Conservation (phyloP, 2,113 vertebrate genomes). For the Pollimyrus isidori region DNA sequence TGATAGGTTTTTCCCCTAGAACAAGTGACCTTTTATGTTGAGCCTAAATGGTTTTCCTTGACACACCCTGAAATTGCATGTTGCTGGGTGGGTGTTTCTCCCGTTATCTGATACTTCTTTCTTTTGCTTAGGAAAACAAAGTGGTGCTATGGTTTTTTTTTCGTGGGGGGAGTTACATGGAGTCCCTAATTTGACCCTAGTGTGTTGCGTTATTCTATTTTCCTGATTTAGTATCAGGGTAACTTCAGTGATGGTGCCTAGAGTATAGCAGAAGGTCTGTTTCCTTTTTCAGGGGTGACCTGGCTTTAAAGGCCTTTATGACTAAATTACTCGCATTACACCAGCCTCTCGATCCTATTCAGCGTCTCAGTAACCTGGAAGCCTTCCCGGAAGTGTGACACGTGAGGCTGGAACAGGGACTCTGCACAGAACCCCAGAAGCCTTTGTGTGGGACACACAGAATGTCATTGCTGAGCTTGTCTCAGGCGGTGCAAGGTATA, state of each 20-base stretch:
- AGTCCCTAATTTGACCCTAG: neutral
- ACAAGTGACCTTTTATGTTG: slow-evolving; percentile 3
- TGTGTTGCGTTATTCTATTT: neutral
- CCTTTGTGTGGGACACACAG: neutral
- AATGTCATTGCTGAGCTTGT: neutral
- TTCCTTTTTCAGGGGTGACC: neutral
- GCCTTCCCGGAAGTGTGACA: neutral
- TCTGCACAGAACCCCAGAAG: neutral
- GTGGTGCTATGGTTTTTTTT: neutral
- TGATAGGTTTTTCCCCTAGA: slow-evolving; percentile 3
- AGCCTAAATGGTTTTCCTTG: slow-evolving; percentile 33
- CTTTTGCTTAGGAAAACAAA: slow-evolving; percentile 21
- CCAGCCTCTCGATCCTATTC: slow-evolving; percentile 9
- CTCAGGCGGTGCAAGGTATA: neutral
- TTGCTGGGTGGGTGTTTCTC: slow-evolving; percentile 33
- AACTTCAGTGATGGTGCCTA: neutral
- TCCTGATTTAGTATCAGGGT: neutral
- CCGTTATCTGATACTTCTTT: slow-evolving; percentile 43
- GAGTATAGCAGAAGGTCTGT: neutral
- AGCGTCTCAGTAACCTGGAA: neutral
- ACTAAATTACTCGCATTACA: neutral
- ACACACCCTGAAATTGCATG: slow-evolving; percentile 17
- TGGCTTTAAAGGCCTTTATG: neutral
- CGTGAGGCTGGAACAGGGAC: neutral
- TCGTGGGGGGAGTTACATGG: neutral